These are phyloP conservation scores for Centropristis striata DNA, from an alignment of 2,113 vertebrate species.

Conservation along the genomic window DNA sequence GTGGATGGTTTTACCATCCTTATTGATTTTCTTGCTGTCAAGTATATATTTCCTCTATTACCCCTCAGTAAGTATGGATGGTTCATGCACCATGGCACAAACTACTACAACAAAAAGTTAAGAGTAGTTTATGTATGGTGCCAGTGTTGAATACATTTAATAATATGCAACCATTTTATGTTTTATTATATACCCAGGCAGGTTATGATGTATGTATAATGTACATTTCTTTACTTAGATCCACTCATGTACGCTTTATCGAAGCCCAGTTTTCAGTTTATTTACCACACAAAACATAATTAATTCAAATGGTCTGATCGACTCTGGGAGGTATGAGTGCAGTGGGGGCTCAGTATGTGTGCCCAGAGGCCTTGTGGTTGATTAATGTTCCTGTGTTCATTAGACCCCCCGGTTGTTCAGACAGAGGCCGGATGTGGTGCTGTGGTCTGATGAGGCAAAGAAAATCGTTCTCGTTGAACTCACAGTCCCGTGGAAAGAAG, in stretches of 20 bases:
- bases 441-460: too few species aligned
- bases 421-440: too few species aligned
- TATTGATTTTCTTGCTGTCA: conserved; percentile 15
- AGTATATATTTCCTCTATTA: neutral
- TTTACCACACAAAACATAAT: conserved; percentile 33
- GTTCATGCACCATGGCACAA: neutral
- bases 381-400: conserved; percentile 24
- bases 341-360: neutral
- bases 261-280: conserved; percentile 31
- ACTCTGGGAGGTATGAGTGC: neutral
- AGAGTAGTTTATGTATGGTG: neutral
- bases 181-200: neutral
- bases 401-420: too few species aligned
- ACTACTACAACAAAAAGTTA: neutral
- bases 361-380: neutral
- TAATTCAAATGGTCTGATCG: conserved; percentile 15
- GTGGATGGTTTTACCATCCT: too few species aligned
- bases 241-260: neutral
- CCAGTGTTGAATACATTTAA: neutral
- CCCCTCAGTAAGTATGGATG: neutral
- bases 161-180: neutral
- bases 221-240: neutral
- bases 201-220: neutral
- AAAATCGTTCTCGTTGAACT: too few species aligned
- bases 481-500: too few species aligned